Evolutionary conservation across 1,140 invertebrate genomes (phyloP).

Genomic region (Halotydeus destructor): DNA sequence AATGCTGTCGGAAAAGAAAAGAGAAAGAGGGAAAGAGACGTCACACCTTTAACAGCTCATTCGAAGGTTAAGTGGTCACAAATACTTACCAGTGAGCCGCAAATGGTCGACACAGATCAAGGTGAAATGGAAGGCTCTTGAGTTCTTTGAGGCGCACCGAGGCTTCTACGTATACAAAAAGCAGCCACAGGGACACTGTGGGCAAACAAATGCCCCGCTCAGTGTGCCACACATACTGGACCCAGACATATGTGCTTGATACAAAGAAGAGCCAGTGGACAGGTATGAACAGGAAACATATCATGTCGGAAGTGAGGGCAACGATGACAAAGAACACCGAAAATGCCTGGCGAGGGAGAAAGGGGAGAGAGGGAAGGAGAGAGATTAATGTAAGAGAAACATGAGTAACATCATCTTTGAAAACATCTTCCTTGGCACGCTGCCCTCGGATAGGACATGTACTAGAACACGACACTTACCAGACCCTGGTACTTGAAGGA

Average conservation of each 20-base stretch:
- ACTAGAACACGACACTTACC: conserved; percentile 55
- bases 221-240: conserved; percentile 96
- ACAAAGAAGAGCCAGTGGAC: conserved; percentile 94
- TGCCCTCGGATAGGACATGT: too few species aligned
- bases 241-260: conserved; percentile 95
- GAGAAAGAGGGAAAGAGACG: background rate
- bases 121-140: conserved; percentile 64
- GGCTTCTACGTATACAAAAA: conserved; percentile 88
- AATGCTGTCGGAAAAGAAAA: conserved; percentile 40
- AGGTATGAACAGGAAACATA: conserved; percentile 98
- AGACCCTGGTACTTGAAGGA: conserved; percentile 97
- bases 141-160: conserved; percentile 64
- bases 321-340: conserved; percentile 96
- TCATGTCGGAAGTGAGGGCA: conserved; percentile 90
- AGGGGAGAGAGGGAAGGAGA: conserved; percentile 7
- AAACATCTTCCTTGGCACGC: too few species aligned
- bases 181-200: conserved; percentile 76
- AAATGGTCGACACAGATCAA: conserved; percentile 88
- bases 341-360: conserved; percentile 57
- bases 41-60: background rate
- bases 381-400: too few species aligned
- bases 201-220: conserved; percentile 83
- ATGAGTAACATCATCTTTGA: too few species aligned
- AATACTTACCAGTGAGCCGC: conserved; percentile 76
- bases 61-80: background rate